Percentiles rank a stretch among this genome's conserved stretches.
These are phyloP conservation scores for Pachypanchax playfairii DNA, from an alignment of 2,113 vertebrate species.

Conservation along the genomic window DNA sequence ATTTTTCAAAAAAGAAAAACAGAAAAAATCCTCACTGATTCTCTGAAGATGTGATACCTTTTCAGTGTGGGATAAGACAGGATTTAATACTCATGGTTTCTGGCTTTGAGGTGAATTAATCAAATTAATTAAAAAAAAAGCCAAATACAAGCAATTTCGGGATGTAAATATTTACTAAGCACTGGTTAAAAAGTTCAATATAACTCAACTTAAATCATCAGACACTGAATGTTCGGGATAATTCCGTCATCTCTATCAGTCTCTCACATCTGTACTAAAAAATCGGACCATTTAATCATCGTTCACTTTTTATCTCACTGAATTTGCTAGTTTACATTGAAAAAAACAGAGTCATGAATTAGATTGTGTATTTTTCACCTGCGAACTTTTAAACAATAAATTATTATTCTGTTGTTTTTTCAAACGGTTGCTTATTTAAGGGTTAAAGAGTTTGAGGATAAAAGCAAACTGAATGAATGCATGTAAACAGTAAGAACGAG, in stretches of 20 bases:
- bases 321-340: background rate
- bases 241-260: background rate
- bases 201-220: background rate
- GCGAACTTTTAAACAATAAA: background rate
- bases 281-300: background rate
- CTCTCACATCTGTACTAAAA: background rate
- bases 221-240: background rate
- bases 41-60: conserved; percentile 3
- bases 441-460: background rate
- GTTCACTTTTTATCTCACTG: background rate
- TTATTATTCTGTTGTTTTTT: background rate
- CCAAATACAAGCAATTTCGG: too few species aligned
- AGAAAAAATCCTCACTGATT: background rate
- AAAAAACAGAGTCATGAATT: background rate
- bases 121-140: too few species aligned
- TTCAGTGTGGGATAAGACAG: background rate
- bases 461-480: background rate
- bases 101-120: too few species aligned
- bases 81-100: too few species aligned
- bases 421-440: background rate
- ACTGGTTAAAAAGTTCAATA: background rate
- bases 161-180: background rate
- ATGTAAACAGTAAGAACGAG: background rate
- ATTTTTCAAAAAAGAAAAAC: background rate
- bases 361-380: background rate